Evolutionary conservation across 2,888 invertebrate species (phyloP), one percentile per base, ranked within the genome.

Genomic region (Oxystoma pomonae): DNA sequence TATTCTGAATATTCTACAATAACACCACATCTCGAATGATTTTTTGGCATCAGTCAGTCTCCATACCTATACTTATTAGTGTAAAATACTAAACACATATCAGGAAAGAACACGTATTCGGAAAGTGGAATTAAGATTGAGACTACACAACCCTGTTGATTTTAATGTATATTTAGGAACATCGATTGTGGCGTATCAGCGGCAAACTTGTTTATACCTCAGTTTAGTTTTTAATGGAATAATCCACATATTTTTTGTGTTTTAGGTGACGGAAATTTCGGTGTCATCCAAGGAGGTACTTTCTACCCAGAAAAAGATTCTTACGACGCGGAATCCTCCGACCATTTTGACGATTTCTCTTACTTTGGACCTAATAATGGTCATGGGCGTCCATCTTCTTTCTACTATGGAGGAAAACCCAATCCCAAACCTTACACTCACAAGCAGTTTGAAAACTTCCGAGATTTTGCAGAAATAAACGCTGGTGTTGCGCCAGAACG

Each of bases 381-480:
- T 0, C 90, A 92, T 61, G 89, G 89, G 16, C 84, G 91, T 57
- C 88, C 91, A 0, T 85, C 87, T 1, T 66, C 63, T 50, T 66
- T 58, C 0, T 74, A 68, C 55, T 35, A 35, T 35, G 35, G 35
- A 35, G 12, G 12, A 3, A 84, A 85, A 19, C 60, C 67, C 0
- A 73, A 70, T 19, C 84, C 86, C 0, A 91, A 92, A 73, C 90
- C 91, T 53, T 88, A 90, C 69, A 88, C 90, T 70, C 87, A 90
- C 20, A 92, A 94, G 73, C 94, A 94, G 74, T 94, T 94, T 74
- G 92, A 92, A 2, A 92, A 94, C 76, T 94, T 94, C 81, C 85
- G 92, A 72, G 94, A 94, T 76, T 94, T 94, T 74, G 94, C 94
- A 0, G 94, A 94, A 72, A 94, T 94, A 61, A 94, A 93, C 67